phyloP scores from a whole-genome alignment of 2,113 vertebrate species.

The Otolemur garnettii region DNA sequence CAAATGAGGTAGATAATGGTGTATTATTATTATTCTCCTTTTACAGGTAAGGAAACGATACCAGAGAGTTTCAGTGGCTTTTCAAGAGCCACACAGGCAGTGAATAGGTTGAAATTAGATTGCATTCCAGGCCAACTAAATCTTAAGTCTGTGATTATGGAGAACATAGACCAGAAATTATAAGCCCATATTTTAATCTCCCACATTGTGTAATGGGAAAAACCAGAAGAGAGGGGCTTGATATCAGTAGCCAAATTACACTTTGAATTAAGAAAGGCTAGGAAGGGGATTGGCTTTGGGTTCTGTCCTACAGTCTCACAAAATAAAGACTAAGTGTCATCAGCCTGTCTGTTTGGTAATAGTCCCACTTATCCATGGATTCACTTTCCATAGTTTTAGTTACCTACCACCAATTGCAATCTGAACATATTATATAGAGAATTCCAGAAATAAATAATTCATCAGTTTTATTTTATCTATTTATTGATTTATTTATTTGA shows the following conservation, averaged over 20 bases:
- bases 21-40: not conserved
- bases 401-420: not conserved
- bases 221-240: not conserved
- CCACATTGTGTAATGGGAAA: not conserved
- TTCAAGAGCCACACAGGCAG: not conserved
- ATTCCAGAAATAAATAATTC: not conserved
- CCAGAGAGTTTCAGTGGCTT: not conserved
- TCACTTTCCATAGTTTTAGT: not conserved
- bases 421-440: not conserved
- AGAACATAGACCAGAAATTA: not conserved
- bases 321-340: not conserved
- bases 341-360: not conserved
- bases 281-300: not conserved
- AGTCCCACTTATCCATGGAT: not conserved
- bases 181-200: not conserved
- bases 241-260: not conserved
- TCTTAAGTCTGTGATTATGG: not conserved
- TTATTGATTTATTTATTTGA: too few species aligned
- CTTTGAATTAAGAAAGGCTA: not conserved
- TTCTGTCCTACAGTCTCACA: not conserved
- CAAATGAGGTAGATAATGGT: not conserved
- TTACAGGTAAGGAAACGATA: not conserved
- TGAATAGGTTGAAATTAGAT: not conserved
- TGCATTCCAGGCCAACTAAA: not conserved
- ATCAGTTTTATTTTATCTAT: not conserved